Evolutionary conservation across 2,888 invertebrate species (phyloP).

Genomic region (Andrena fulva): DNA sequence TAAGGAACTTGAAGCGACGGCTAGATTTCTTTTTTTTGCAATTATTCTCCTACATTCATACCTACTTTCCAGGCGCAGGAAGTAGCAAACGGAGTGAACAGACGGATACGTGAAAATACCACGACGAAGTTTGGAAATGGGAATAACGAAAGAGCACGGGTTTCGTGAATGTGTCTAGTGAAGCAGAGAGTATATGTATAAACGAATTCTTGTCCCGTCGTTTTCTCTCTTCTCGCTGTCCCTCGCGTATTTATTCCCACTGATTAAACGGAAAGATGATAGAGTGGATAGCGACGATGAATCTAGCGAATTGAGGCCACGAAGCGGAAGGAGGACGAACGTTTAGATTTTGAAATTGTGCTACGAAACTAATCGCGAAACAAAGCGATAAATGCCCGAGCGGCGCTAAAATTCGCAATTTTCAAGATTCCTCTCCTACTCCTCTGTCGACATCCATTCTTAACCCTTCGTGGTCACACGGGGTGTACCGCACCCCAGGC

Average conservation of each 20-base stretch:
- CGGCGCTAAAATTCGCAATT: background rate
- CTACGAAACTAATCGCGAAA: constrained; percentile 48
- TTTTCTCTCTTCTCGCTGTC: constrained; percentile 24
- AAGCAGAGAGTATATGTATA: background rate
- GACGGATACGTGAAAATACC: background rate
- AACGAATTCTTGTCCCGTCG: background rate
- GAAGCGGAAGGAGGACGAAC: constrained; percentile 62
- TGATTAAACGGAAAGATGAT: constrained; percentile 50
- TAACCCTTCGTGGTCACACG: background rate
- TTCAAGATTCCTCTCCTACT: background rate
- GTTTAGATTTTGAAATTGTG: constrained; percentile 52
- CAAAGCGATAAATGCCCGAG: background rate
- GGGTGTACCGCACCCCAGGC: too few species aligned
- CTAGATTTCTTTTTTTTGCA: background rate
- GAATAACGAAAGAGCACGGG: background rate
- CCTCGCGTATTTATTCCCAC: constrained; percentile 32
- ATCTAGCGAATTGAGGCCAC: constrained; percentile 67
- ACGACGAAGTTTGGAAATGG: background rate
- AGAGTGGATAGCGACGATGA: constrained; percentile 55
- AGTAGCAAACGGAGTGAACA: background rate
- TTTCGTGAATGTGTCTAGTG: background rate
- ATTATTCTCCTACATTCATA: background rate
- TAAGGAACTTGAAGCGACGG: background rate
- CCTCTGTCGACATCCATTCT: background rate
- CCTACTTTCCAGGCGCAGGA: background rate